Evolutionary conservation across 2,113 vertebrate genomes (phyloP).

Genomic region (Saguinus midas): DNA sequence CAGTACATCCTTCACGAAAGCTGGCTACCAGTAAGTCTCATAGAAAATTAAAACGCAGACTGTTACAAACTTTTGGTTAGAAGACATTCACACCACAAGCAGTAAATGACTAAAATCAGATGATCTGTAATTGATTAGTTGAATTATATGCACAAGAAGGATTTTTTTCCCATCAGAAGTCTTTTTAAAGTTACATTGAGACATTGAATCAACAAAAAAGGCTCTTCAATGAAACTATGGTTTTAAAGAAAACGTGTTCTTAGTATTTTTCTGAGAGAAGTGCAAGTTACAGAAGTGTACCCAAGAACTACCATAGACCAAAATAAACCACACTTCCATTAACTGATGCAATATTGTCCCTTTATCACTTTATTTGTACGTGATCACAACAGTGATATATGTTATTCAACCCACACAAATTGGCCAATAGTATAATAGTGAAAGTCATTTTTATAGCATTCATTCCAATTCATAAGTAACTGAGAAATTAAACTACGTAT

Average conservation of each 20-base stretch:
- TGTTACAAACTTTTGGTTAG: conserved; percentile 60
- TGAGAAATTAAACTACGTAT: conserved; percentile 43
- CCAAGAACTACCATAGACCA: not conserved
- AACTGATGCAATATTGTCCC: not conserved
- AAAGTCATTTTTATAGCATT: conserved; percentile 58
- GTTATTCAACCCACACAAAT: not conserved
- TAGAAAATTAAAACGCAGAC: conserved; percentile 80
- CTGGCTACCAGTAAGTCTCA: conserved; percentile 78
- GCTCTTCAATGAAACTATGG: not conserved
- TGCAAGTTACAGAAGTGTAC: conserved; percentile 6
- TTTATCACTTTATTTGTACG: not conserved
- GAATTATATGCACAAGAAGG: conserved; percentile 52
- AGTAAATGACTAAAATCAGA: conserved; percentile 76
- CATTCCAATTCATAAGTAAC: conserved; percentile 42
- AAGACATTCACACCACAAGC: conserved; percentile 63
- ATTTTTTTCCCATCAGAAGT: conserved; percentile 40
- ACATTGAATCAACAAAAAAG: conserved; percentile 42
- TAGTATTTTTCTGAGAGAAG: not conserved
- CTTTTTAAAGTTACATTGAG: conserved; percentile 65
- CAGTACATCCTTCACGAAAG: conserved; percentile 70
- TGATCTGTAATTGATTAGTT: conserved; percentile 77
- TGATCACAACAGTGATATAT: not conserved
- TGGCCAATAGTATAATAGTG: not conserved
- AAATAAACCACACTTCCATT: not conserved
- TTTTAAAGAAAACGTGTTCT: not conserved